Evolutionary conservation across 2,797 vertebrate genomes (phyloP).

Genomic region (Lemur catta): DNA sequence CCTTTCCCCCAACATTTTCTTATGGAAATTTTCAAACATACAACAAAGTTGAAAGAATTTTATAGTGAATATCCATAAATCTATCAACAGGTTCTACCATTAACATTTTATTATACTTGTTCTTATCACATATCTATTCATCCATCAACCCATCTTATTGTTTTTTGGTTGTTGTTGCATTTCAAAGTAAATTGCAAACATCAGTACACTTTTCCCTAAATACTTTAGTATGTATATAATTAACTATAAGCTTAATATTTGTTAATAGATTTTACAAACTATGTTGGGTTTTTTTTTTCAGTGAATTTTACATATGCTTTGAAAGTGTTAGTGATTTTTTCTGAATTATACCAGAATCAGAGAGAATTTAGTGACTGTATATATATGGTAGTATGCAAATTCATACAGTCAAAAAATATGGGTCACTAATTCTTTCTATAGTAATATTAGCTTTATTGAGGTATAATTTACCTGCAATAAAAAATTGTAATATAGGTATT

Average conservation of each 20-base stretch:
- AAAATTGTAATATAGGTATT: not conserved
- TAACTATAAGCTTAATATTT: constrained; percentile 23
- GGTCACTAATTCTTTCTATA: constrained; percentile 24
- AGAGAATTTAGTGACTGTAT: not conserved
- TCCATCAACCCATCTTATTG: not conserved
- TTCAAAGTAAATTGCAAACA: constrained; percentile 41
- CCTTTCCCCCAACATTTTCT: not conserved
- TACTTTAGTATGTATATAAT: not conserved
- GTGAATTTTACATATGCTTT: constrained; percentile 7
- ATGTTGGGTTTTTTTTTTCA: not conserved
- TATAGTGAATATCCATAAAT: not conserved
- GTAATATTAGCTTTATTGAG: constrained; percentile 11
- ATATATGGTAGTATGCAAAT: not conserved
- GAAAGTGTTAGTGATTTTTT: constrained; percentile 11
- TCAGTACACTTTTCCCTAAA: not conserved
- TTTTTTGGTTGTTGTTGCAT: not conserved
- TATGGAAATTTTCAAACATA: constrained; percentile 32
- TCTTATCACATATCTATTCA: not conserved
- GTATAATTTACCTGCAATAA: not conserved
- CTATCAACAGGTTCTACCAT: not conserved
- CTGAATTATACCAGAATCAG: constrained; percentile 18
- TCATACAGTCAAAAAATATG: not conserved
- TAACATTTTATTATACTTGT: constrained; percentile 26
- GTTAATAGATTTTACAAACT: not conserved
- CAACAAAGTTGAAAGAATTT: constrained; percentile 14